Percentiles rank a stretch among this genome's conserved stretches.
These are phyloP conservation scores for Apeira syringaria DNA, from an alignment of 2,888 invertebrate genomes.

Conservation along the genomic window DNA sequence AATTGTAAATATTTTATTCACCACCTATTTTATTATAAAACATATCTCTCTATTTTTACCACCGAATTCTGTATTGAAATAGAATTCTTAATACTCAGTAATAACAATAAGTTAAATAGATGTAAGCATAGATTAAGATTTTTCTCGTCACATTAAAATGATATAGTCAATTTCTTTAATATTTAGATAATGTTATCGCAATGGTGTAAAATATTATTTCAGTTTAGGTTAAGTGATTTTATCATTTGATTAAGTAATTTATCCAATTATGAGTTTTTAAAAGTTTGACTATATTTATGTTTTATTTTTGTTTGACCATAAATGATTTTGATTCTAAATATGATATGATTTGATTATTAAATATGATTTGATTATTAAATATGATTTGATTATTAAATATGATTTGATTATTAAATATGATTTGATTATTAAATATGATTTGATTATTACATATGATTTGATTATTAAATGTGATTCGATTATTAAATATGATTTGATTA, in stretches of 20 bases:
- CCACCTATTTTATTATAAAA: constrained; percentile 43
- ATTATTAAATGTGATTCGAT: no score
- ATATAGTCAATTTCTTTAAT: constrained; percentile 64
- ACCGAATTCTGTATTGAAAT: constrained; percentile 53
- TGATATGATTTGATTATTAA: constrained; percentile 1
- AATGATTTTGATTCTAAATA: constrained; percentile 12
- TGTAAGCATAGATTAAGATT: constrained; percentile 33
- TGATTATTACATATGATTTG: no score
- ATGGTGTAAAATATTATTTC: constrained; percentile 36
- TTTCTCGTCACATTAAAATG: constrained; percentile 69
- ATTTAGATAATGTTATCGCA: constrained; percentile 40
- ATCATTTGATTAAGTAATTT: constrained; percentile 15
- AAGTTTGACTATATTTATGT: constrained; percentile 17
- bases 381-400: no score
- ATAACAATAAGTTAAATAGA: constrained; percentile 27
- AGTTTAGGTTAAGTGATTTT: constrained; percentile 25
- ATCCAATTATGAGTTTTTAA: constrained; percentile 10
- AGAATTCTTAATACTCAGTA: constrained; percentile 63
- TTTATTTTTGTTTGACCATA: constrained; percentile 21
- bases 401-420: no score
- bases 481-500: no score
- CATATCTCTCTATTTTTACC: constrained; percentile 62
- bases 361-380: no score
- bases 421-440: no score
- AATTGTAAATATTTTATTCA: constrained; percentile 25